Base-by-base conservation (phyloP, 1,140 invertebrate genomes). In the Cyrtorhinus lividipennis region DNA sequence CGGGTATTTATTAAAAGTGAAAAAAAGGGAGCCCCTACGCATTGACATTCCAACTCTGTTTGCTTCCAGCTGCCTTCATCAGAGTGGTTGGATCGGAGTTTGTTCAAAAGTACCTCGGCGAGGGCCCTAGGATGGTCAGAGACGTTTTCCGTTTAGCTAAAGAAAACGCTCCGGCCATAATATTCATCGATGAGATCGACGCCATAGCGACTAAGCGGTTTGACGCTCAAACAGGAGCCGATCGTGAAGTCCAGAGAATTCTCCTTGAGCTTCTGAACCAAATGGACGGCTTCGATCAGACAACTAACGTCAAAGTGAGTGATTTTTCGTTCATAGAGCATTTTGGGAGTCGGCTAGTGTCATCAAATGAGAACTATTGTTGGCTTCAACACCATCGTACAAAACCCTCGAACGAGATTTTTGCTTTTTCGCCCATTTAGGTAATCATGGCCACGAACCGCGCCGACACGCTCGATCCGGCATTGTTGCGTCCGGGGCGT, bases 231-330 rank as follows among this genome's bases (percentile, higher is more conserved):
- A 99, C 95, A 69, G 95, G 95, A 69, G 96, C 96, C 63, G 97
- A 99, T 81, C 81, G 97, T 68, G 96, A 99, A 77, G 97, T 99
- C 0, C 97, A 99, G 74, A 84, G 97, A 76, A 99, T 99, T 76
- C 75, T 99, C 1, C 77, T 99, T 2, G 97, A 99, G 72, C 78
- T 99, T 12, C 78, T 99, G 0, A 99, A 99, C 79, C 97, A 99
- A 77, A 99, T 99, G 96, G 97, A 99, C 78, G 97, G 97, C 59
- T 99, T 99, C 77, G 96, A 99, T 80, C 95, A 99, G 76, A 98
- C 94, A 1, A 98, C 96, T 20, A 99, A 99, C 80, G 96, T 99
- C 18, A 99, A 99, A 80, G 88, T 89, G 74, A 67, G n/a, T n/a
- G n/a, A n/a, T n/a, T n/a, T n/a, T n/a, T n/a, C n/a, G n/a, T n/a